Evolutionary conservation across 92 coral and sea anemone genomes (phyloP), one percentile per base, ranked within the genome.

Genomic region (Virgularia gustaviana): DNA sequence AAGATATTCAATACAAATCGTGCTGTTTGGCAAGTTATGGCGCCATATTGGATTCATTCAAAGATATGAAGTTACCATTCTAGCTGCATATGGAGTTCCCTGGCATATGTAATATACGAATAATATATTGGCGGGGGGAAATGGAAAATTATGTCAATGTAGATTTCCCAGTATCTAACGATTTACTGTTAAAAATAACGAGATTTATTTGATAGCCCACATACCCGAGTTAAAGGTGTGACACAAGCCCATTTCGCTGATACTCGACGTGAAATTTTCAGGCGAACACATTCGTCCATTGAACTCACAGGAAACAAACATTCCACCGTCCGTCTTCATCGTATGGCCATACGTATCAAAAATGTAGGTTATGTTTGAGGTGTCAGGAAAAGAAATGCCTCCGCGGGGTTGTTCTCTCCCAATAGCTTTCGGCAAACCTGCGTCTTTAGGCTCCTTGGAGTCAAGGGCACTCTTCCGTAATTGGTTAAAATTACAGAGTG

Each of bases 171-270:
- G 23, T 16, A 47, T 16, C 4, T 4, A 19, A 25, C 16, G 3
- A 19, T 19, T 3, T 47, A 47, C 16, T 16, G 16, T 47, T 3
- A 16, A 47, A 4, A 13, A 3, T 47, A 2, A 16, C 22, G 16
- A 25, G 16, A 25, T 9, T 47, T 47, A 16, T 47, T 25, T 25
- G 27, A 20, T 27, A 22, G 28, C 12, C 39, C 44, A 6, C 36
- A 41, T 65, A 65, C 72, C 72, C 29, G 72, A 65, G 36, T 65
- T 65, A 41, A 65, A 65, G 6, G 72, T 41, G 31, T 65, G 72
- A 12, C 72, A 65, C 11, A 65, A 34, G 20, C 72, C 72, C 72
- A 65, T 41, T 1, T 33, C 31, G 22, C 44, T 37, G 20, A 20
- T 37, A 24, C 19, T 65, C 16, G 72, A 28, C 4, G 34, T 41